phyloP scores from a whole-genome alignment of 2,888 invertebrate species.

The Linnaemya vulpina region DNA sequence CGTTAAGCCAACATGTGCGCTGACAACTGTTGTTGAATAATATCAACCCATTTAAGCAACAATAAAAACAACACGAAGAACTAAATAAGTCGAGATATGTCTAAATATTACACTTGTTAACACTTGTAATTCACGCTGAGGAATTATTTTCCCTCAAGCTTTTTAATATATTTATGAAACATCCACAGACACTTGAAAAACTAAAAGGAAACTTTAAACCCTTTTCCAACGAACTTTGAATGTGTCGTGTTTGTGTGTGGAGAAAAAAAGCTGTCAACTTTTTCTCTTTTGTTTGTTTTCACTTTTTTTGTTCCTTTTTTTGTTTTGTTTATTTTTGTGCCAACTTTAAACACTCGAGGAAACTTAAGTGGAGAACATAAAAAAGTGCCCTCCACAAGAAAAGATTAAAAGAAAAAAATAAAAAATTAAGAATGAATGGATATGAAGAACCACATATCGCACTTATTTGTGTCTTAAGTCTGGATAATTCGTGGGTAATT shows the following conservation, averaged over 20 bases:
- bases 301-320: too few relatives aligned
- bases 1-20: constrained; percentile 53
- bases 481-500: constrained; percentile 47
- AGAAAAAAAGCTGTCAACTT: constrained; percentile 11
- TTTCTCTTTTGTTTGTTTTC: constrained; percentile 23
- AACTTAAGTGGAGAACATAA: constrained; percentile 60
- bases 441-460: constrained; percentile 1
- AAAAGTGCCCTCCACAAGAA: constrained; percentile 16
- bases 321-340: constrained; percentile 3
- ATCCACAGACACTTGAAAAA: constrained; percentile 48
- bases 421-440: not conserved
- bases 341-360: constrained; percentile 52
- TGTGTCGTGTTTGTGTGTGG: not conserved
- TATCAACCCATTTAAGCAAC: constrained; percentile 35
- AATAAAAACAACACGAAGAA: constrained; percentile 15
- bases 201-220: constrained; percentile 59
- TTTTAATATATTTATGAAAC: constrained; percentile 62
- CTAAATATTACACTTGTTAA: constrained; percentile 59
- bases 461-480: constrained; percentile 40
- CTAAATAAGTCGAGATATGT: constrained; percentile 1
- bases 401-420: not conserved
- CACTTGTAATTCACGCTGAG: constrained; percentile 55
- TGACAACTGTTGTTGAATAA: constrained; percentile 2
- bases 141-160: constrained; percentile 55
- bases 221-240: constrained; percentile 19